Percentiles rank a stretch among this genome's conserved stretches.
Evolutionary conservation across 2,888 invertebrate species (phyloP).

Genomic region (Bedellia somnulentella): DNA sequence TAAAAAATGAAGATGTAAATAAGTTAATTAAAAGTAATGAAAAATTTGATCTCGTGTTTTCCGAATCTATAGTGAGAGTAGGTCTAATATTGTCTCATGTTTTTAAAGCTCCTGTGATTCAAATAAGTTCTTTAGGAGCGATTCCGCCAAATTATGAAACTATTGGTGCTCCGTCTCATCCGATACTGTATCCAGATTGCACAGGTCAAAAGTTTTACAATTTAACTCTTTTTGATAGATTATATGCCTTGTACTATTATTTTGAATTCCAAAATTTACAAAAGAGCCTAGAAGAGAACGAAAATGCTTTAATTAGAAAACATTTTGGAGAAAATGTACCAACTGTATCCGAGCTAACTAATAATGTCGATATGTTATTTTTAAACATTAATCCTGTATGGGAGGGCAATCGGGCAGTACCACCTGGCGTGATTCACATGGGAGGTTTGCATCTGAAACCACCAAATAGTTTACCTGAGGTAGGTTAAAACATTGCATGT

Average conservation of each 20-base stretch:
- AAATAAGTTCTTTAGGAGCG: constrained; percentile 21
- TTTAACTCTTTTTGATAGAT: constrained; percentile 18
- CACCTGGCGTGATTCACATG: constrained; percentile 1
- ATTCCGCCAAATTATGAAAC: constrained; percentile 11
- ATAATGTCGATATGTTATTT: constrained; percentile 3
- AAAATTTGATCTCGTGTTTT: constrained; percentile 20
- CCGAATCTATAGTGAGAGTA: constrained; percentile 17
- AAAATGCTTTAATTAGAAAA: background rate
- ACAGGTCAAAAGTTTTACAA: constrained; percentile 14
- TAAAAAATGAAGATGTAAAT: constrained; percentile 16
- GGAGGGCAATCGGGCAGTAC: constrained; percentile 3
- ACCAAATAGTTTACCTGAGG: background rate
- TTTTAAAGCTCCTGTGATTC: constrained; percentile 24
- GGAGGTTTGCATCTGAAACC: constrained; percentile 4
- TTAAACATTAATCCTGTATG: constrained; percentile 3
- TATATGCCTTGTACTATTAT: constrained; percentile 12
- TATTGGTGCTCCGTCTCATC: constrained; percentile 18
- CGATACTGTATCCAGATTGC: constrained; percentile 16
- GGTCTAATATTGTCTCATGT: constrained; percentile 17
- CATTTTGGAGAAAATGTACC: constrained; percentile 1
- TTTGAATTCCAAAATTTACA: constrained; percentile 2
- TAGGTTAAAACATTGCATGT: too few species aligned
- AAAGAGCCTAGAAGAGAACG: background rate
- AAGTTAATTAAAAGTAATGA: constrained; percentile 13
- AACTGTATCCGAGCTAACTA: background rate